Evolutionary conservation across 2,888 invertebrate genomes (phyloP).

Genomic region (Drosophila villosipedis): DNA sequence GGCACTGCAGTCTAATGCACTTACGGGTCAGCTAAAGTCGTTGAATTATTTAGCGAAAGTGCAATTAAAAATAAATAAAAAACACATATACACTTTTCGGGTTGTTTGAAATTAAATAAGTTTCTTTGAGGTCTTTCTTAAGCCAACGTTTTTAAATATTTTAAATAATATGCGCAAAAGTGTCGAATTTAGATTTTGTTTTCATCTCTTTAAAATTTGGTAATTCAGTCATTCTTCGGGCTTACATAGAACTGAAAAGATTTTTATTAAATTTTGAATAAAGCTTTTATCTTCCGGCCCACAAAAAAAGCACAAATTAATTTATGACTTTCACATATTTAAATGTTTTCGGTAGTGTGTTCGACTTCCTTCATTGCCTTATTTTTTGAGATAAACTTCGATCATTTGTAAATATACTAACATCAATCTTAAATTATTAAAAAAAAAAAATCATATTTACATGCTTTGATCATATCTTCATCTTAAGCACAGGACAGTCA

Average conservation of each 20-base stretch:
- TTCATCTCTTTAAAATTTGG: neutral
- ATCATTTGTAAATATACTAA: too few relatives aligned
- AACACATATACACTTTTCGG: constrained; percentile 16
- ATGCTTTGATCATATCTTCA: too few relatives aligned
- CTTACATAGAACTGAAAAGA: neutral
- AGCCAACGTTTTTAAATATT: neutral
- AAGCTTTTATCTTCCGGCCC: neutral
- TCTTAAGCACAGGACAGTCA: neutral
- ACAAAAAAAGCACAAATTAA: neutral
- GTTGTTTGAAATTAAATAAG: constrained; percentile 51
- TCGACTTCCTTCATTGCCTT: too few relatives aligned
- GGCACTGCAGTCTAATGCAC: constrained; percentile 43
- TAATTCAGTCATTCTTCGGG: neutral
- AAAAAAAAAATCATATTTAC: too few relatives aligned
- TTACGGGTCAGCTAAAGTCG: constrained; percentile 34
- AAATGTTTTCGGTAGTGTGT: too few relatives aligned
- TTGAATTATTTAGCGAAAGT: constrained; percentile 54
- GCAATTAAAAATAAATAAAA: constrained; percentile 56
- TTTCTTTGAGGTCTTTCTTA: constrained; percentile 18
- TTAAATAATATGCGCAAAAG: neutral
- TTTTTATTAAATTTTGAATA: neutral
- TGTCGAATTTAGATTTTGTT: neutral
- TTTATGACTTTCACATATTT: too few relatives aligned
- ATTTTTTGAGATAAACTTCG: too few relatives aligned
- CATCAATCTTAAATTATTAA: too few relatives aligned